These are phyloP conservation scores for Cygnus olor DNA, from an alignment of 2,797 vertebrate species.

Conservation along the genomic window DNA sequence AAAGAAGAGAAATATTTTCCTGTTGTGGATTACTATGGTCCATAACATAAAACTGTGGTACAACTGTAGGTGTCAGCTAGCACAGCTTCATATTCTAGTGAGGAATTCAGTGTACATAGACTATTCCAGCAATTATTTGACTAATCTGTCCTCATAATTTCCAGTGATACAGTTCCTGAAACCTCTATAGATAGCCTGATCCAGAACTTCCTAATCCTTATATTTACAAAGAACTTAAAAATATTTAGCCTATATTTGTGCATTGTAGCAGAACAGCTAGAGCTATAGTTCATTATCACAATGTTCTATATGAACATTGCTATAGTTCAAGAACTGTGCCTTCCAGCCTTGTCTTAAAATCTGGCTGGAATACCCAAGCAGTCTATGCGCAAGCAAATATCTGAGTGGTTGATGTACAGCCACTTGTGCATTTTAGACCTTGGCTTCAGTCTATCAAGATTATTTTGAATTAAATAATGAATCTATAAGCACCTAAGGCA, in stretches of 20 bases:
- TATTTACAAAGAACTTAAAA: not conserved
- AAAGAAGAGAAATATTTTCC: not conserved
- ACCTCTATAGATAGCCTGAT: not conserved
- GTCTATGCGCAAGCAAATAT: not conserved
- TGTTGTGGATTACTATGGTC: not conserved
- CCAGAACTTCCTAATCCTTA: not conserved
- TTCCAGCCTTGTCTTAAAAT: not conserved
- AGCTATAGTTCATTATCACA: not conserved
- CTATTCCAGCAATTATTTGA: not conserved
- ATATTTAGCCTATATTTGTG: not conserved
- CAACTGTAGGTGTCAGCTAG: not conserved
- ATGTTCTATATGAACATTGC: too few relatives aligned
- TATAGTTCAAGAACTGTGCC: not conserved
- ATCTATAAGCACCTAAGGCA: not conserved
- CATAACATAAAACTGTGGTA: not conserved
- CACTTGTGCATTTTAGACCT: not conserved
- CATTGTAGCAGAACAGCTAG: not conserved
- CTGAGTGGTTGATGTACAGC: not conserved
- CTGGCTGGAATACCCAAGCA: too few relatives aligned
- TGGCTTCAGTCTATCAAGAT: not conserved
- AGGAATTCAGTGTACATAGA: not conserved
- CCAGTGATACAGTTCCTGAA: not conserved
- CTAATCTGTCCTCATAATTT: not conserved
- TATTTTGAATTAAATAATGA: not conserved
- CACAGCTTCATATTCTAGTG: not conserved